Conservation (phyloP, 1,140 invertebrate species). For the Bombus sibiricus region DNA sequence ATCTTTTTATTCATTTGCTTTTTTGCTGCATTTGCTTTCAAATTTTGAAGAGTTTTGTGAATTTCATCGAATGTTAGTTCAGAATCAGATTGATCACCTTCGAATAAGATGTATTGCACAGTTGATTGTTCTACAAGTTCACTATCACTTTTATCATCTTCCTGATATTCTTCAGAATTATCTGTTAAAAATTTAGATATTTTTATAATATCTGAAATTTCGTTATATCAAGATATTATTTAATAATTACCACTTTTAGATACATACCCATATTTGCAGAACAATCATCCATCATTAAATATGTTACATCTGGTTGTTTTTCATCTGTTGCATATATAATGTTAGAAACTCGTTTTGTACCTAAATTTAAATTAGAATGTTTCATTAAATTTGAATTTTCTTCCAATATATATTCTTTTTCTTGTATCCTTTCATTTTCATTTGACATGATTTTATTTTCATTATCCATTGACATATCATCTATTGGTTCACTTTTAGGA, state of each 20-base stretch:
- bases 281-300: constrained; percentile 62
- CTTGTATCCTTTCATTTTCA: neutral
- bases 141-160: constrained; percentile 61
- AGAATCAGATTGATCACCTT: constrained; percentile 75
- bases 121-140: constrained; percentile 77
- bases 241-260: constrained; percentile 7
- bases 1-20: constrained; percentile 16
- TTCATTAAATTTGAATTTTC: constrained; percentile 13
- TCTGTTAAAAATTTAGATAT: constrained; percentile 22
- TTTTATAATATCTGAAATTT: neutral
- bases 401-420: constrained; percentile 1
- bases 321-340: constrained; percentile 36
- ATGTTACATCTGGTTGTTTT: constrained; percentile 59
- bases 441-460: constrained; percentile 13
- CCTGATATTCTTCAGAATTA: constrained; percentile 41
- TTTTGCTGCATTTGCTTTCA: constrained; percentile 47
- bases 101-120: constrained; percentile 78
- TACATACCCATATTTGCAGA: constrained; percentile 59
- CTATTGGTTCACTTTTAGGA: constrained; percentile 28
- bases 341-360: constrained; percentile 36
- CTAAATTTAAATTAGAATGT: constrained; percentile 10
- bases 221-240: neutral
- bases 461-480: constrained; percentile 2
- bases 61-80: constrained; percentile 81
- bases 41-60: constrained; percentile 67